Conservation (phyloP, 2,888 invertebrate species). For the Tortricodes alternella region DNA sequence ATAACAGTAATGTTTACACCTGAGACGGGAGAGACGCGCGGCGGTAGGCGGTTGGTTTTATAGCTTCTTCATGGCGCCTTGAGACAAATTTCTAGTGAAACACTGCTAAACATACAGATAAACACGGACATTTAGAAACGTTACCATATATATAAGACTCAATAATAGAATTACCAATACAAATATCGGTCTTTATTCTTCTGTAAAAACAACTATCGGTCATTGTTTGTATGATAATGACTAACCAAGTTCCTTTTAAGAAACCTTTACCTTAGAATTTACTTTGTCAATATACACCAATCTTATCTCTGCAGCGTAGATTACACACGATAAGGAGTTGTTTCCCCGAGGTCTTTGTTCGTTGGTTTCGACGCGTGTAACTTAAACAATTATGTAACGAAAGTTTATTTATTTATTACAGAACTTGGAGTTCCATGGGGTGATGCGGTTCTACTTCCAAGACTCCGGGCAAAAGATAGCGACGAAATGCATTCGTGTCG, state of each 20-base stretch:
- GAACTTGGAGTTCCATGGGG: slow-evolving; percentile 99
- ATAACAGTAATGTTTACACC: slow-evolving; percentile 22
- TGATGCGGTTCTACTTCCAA: slow-evolving; percentile 99
- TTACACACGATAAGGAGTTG: slow-evolving; percentile 24
- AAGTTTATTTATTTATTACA: slow-evolving; percentile 72
- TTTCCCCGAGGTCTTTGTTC: slow-evolving; percentile 21
- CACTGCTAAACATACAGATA: not conserved
- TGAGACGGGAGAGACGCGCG: slow-evolving; percentile 6
- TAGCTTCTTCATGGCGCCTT: slow-evolving; percentile 4
- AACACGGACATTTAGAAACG: not conserved
- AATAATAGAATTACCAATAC: no score
- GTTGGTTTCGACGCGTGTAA: not conserved
- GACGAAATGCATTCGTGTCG: slow-evolving; percentile 99
- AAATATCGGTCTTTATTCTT: not conserved
- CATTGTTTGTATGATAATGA: slow-evolving; percentile 1
- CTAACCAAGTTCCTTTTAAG: slow-evolving; percentile 20
- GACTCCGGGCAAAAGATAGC: slow-evolving; percentile 99
- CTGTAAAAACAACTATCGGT: not conserved
- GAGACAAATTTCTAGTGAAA: not conserved
- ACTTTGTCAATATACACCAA: slow-evolving; percentile 27
- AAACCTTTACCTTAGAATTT: slow-evolving; percentile 17
- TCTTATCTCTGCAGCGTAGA: slow-evolving; percentile 26
- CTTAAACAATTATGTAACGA: not conserved
- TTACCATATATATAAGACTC: no score
- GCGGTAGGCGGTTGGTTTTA: slow-evolving; percentile 4